These are phyloP conservation scores for Cynocephalus volans DNA, from an alignment of 2,113 vertebrate genomes.

Conservation along the genomic window DNA sequence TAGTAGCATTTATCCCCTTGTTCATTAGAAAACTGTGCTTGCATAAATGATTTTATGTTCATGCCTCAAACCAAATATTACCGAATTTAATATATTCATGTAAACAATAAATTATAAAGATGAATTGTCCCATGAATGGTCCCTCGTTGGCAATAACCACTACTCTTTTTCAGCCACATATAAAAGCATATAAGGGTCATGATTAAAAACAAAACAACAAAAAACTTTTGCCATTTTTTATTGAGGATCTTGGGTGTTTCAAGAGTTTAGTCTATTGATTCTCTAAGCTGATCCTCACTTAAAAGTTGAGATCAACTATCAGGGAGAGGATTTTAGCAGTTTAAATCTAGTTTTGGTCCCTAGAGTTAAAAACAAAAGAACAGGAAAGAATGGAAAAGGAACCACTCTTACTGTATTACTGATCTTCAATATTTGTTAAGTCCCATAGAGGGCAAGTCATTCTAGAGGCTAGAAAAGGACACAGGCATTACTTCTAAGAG, in stretches of 20 bases:
- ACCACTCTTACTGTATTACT: neutral
- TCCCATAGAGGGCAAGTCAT: neutral
- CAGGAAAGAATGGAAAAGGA: neutral
- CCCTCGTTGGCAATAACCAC: too few relatives aligned
- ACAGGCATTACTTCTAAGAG: neutral
- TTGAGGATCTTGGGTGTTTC: neutral
- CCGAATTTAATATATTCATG: too few relatives aligned
- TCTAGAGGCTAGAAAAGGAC: neutral
- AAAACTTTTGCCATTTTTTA: too few relatives aligned
- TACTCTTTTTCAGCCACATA: too few relatives aligned
- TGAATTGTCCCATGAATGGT: too few relatives aligned
- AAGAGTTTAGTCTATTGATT: slow-evolving; percentile 1
- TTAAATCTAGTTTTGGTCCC: neutral
- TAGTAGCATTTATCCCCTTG: too few relatives aligned
- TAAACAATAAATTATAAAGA: too few relatives aligned
- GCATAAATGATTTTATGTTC: too few relatives aligned
- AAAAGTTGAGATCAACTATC: neutral
- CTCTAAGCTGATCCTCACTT: neutral
- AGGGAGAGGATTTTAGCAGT: neutral
- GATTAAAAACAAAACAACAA: too few relatives aligned
- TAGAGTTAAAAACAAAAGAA: neutral
- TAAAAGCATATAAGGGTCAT: too few relatives aligned
- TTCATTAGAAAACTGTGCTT: too few relatives aligned
- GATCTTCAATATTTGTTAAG: neutral
- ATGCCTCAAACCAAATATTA: too few relatives aligned